Evolutionary conservation across 2,797 vertebrate genomes (phyloP).

Genomic region (Melanotaenia boesemani): DNA sequence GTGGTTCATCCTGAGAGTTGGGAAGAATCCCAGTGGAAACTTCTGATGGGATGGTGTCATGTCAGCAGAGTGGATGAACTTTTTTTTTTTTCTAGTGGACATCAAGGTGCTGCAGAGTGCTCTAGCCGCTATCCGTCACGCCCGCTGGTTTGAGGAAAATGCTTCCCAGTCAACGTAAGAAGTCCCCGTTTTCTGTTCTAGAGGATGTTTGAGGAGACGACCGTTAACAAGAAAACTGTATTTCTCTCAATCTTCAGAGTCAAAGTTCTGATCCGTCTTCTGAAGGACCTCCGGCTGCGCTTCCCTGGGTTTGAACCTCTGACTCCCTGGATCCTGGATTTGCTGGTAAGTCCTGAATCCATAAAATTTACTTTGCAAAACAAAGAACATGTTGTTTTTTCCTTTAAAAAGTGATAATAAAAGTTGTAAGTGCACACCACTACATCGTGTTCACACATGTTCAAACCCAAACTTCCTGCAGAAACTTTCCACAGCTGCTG

Average conservation of each 20-base stretch:
- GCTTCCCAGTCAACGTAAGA: slow-evolving; percentile 97
- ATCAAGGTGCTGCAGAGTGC: slow-evolving; percentile 98
- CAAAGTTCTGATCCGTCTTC: slow-evolving; percentile 93
- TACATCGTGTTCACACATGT: too few relatives aligned
- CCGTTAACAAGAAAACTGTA: accelerated
- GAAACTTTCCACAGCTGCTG: too few relatives aligned
- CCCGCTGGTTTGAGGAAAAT: slow-evolving; percentile 98
- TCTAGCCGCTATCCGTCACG: slow-evolving; percentile 95
- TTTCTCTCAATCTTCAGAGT: slow-evolving; percentile 80
- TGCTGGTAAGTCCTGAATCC: slow-evolving; percentile 82
- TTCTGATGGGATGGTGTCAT: too few relatives aligned
- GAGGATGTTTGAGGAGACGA: accelerated
- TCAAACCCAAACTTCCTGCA: too few relatives aligned
- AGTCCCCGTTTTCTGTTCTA: not conserved
- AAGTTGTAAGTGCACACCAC: not conserved
- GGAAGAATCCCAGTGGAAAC: too few relatives aligned
- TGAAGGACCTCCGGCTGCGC: slow-evolving; percentile 92
- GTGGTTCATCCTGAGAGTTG: too few relatives aligned
- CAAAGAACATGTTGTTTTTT: not conserved
- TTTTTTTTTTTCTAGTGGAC: slow-evolving; percentile 86
- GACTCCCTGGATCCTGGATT: slow-evolving; percentile 95
- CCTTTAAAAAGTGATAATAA: not conserved
- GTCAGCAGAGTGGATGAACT: too few relatives aligned
- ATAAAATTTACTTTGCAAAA: not conserved
- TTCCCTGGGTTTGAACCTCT: slow-evolving; percentile 96